These are phyloP conservation scores for Hirtodrosophila cameraria DNA, from an alignment of 2,888 invertebrate genomes.

Conservation along the genomic window DNA sequence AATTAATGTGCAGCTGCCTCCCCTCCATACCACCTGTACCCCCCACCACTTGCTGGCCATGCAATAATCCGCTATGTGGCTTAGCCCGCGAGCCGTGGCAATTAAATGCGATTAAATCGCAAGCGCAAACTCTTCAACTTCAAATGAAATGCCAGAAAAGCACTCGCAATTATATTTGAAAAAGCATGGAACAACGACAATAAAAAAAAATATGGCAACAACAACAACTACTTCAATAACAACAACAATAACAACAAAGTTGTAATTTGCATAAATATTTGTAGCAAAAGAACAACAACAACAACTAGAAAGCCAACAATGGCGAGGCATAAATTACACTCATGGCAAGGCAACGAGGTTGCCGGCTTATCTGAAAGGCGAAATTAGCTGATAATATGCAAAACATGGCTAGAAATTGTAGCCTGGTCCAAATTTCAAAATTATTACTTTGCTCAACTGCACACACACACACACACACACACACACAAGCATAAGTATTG, in stretches of 20 bases:
- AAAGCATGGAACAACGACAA: conserved; percentile 61
- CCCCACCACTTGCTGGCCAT: conserved; percentile 7
- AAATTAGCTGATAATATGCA: conserved; percentile 80
- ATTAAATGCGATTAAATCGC: conserved; percentile 76
- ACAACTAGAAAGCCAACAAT: conserved; percentile 39
- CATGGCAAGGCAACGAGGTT: conserved; percentile 70
- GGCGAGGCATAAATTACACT: conserved; percentile 76
- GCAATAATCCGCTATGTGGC: conserved; percentile 51
- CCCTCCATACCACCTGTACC: not conserved
- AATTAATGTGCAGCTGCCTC: conserved; percentile 65
- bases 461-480: conserved; percentile 25
- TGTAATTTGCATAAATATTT: conserved; percentile 73
- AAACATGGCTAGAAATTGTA: conserved; percentile 76
- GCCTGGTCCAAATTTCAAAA: conserved; percentile 71
- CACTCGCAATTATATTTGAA: conserved; percentile 74
- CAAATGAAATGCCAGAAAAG: conserved; percentile 71
- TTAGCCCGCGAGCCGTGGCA: conserved; percentile 57
- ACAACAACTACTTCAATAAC: conserved; percentile 22
- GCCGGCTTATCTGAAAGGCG: conserved; percentile 71
- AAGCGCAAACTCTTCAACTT: conserved; percentile 71
- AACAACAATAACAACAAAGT: conserved; percentile 33
- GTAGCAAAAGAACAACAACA: conserved; percentile 50
- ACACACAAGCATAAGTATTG: not conserved
- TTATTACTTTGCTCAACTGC: conserved; percentile 70
- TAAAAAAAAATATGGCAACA: conserved; percentile 66